Conservation (phyloP, 2,888 invertebrate species). For the Mythimna vitellina region DNA sequence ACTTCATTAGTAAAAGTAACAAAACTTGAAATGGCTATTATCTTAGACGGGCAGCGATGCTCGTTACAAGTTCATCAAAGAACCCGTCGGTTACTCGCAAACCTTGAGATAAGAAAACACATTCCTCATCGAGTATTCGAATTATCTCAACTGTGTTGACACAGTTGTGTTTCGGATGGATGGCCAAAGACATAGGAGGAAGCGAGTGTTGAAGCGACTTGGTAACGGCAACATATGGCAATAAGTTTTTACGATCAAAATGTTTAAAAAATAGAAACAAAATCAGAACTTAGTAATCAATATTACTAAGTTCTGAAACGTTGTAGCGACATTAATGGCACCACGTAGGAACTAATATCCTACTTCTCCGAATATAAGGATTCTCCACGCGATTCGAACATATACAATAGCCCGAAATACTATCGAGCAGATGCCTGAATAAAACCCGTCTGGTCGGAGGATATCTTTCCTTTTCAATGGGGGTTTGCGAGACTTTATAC, state of each 20-base stretch:
- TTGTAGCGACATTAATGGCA: no score
- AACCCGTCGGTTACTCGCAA: conserved; percentile 77
- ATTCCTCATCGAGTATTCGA: conserved; percentile 86
- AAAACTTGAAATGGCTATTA: conserved; percentile 68
- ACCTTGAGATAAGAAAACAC: conserved; percentile 86
- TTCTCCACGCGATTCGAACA: no score
- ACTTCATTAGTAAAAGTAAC: conserved; percentile 66
- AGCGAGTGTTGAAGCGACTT: conserved; percentile 43
- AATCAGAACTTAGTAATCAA: no score
- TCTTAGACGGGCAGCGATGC: conserved; percentile 63
- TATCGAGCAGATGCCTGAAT: no score
- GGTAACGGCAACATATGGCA: neutral
- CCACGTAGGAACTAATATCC: no score
- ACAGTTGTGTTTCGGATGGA: conserved; percentile 79
- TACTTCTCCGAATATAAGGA: no score
- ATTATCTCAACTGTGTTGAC: conserved; percentile 87
- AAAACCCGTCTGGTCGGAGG: no score
- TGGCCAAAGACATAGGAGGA: conserved; percentile 57
- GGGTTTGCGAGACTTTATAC: no score
- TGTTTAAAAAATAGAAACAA: neutral
- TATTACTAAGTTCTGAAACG: no score
- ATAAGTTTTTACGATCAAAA: neutral
- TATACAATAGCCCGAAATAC: no score
- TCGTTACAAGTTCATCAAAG: conserved; percentile 83
- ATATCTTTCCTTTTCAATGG: no score